These are phyloP conservation scores for Tapera naevia DNA, from an alignment of 2,797 vertebrate genomes.

Conservation along the genomic window DNA sequence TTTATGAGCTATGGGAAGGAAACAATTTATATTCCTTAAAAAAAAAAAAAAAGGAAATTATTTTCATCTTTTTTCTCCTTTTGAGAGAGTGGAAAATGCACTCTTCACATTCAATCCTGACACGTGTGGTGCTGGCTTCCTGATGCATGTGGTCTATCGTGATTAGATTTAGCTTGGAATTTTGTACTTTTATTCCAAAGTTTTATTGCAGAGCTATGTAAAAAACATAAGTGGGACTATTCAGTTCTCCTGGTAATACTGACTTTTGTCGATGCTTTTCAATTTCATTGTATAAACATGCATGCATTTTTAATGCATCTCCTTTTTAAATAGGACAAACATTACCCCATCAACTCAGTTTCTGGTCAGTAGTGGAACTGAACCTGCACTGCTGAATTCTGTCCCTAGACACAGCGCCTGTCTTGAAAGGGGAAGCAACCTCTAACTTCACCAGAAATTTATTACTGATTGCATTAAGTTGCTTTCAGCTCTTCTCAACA, in stretches of 20 bases:
- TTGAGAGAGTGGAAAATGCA: not conserved
- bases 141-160: not conserved
- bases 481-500: not conserved
- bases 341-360: not conserved
- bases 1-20: not conserved
- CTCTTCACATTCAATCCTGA: not conserved
- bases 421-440: not conserved
- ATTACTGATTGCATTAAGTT: not conserved
- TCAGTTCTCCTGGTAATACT: not conserved
- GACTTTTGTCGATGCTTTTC: not conserved
- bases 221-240: not conserved
- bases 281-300: not conserved
- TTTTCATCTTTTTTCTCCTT: not conserved
- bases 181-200: not conserved
- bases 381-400: not conserved
- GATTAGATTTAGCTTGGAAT: not conserved
- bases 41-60: not conserved
- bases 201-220: not conserved
- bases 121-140: not conserved
- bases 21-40: not conserved
- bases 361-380: not conserved
- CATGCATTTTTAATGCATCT: not conserved
- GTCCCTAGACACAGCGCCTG: rapidly evolving
- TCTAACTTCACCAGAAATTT: not conserved
- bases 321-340: not conserved